Evolutionary conservation across 1,140 invertebrate species (phyloP).

Genomic region (Pantala flavescens): DNA sequence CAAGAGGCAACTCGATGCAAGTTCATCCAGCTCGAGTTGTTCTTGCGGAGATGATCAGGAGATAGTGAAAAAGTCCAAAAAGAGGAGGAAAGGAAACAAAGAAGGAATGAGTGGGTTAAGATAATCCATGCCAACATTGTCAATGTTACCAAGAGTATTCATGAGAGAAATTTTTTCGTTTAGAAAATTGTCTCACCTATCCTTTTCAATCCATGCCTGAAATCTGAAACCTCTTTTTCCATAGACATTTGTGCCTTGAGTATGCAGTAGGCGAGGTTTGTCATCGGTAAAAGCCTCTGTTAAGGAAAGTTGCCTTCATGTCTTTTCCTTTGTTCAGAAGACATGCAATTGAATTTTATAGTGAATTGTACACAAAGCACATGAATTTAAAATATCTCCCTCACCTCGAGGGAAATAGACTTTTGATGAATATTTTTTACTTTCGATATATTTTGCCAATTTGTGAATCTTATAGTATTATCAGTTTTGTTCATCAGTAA

Average conservation of each 20-base stretch:
- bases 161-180: neutral
- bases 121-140: neutral
- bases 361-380: neutral
- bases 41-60: neutral
- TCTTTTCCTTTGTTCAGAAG: neutral
- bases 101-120: neutral
- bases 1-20: slow-evolving; percentile 21
- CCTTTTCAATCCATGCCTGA: neutral
- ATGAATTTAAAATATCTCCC: neutral
- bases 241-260: neutral
- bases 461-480: neutral
- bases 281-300: neutral
- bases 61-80: neutral
- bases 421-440: neutral
- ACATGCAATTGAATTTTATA: slow-evolving; percentile 8
- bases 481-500: neutral
- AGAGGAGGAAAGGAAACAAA: neutral
- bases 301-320: neutral
- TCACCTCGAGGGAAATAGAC: neutral
- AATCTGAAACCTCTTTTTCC: neutral
- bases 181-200: neutral
- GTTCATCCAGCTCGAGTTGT: neutral
- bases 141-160: neutral
- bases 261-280: neutral
- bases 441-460: neutral